Conservation (phyloP, 1,140 invertebrate species). For the Pseudomyrmex sp. region DNA sequence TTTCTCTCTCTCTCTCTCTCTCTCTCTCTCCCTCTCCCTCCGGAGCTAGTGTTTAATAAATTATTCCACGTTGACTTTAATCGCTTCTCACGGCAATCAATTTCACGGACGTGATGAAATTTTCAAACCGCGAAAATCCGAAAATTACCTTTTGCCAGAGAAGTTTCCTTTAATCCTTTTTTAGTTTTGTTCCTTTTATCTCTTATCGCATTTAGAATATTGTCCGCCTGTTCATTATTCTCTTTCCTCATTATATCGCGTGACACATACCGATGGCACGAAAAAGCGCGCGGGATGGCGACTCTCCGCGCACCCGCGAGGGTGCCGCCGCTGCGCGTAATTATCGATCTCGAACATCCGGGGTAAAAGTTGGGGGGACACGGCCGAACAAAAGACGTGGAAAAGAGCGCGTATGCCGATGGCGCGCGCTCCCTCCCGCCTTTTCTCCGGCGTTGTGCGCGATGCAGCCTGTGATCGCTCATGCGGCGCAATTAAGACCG, state of each 20-base stretch:
- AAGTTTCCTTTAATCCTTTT: conserved; percentile 41
- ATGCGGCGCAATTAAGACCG: conserved; percentile 23
- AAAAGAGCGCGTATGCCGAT: background rate
- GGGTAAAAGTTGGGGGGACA: background rate
- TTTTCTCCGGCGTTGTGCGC: background rate
- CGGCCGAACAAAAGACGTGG: background rate
- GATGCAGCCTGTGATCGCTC: background rate
- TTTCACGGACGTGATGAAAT: conserved; percentile 22
- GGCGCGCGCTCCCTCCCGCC: background rate
- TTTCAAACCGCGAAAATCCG: conserved; percentile 29
- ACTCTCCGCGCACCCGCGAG: conserved; percentile 18
- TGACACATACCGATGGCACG: background rate
- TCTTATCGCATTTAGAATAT: background rate
- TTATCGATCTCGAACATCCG: background rate
- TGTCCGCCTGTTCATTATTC: conserved; percentile 46
- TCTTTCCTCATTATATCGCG: conserved; percentile 48
- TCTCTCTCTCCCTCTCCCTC: background rate
- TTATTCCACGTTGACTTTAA: conserved; percentile 23
- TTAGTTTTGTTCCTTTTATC: background rate
- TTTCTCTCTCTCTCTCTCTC: background rate
- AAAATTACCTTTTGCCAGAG: conserved; percentile 3
- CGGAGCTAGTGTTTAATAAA: conserved; percentile 18
- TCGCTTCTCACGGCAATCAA: conserved; percentile 43
- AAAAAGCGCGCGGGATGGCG: background rate
- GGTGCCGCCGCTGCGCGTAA: background rate